Conservation (phyloP, 1,140 invertebrate genomes). For the Drosophila orosa region DNA sequence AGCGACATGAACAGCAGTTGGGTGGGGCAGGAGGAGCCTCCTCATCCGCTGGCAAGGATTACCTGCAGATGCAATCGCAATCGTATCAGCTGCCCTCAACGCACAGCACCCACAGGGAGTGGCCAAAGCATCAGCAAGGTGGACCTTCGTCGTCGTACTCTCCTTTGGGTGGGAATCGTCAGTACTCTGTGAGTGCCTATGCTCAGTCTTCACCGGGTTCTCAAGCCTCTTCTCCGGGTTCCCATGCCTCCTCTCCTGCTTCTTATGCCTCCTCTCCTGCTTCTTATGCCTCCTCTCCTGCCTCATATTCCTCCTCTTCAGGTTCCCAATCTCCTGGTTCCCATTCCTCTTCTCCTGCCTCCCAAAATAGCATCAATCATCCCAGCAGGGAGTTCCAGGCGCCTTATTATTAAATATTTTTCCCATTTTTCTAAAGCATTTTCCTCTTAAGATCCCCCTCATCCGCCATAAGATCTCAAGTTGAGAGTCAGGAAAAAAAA, state of each 20-base stretch:
- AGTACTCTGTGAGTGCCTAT: conserved; percentile 15
- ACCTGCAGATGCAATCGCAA: conserved; percentile 67
- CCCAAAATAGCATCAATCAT: conserved; percentile 11
- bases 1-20: conserved; percentile 11
- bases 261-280: neutral
- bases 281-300: neutral
- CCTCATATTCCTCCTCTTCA: neutral
- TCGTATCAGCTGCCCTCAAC: conserved; percentile 56
- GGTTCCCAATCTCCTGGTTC: neutral
- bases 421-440: no score
- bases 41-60: conserved; percentile 1
- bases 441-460: neutral
- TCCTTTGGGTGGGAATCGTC: neutral
- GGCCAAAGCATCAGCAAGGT: conserved; percentile 9
- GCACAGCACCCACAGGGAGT: conserved; percentile 33
- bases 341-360: neutral
- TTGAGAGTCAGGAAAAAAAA: neutral
- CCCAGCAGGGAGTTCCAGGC: conserved; percentile 64
- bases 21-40: neutral
- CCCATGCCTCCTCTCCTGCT: neutral
- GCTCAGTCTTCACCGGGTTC: conserved; percentile 9
- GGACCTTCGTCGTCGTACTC: neutral
- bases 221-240: neutral
- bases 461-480: conserved; percentile 1
- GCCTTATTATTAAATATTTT: conserved; percentile 46